Conservation (phyloP, 2,113 vertebrate species). For the Xyliphius kryptos region DNA sequence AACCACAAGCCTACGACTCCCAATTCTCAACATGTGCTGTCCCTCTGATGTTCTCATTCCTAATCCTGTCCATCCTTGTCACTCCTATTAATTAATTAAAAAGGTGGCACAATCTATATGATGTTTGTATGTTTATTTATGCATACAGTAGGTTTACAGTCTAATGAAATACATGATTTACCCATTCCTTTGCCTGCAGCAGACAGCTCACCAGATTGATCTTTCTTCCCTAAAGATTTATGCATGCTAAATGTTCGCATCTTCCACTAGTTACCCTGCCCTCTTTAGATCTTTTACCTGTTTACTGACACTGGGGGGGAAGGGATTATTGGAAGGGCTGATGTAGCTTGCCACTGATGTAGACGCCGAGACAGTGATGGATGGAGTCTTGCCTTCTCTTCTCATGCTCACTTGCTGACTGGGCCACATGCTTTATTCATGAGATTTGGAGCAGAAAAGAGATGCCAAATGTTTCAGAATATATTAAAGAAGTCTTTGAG, state of each 20-base stretch:
- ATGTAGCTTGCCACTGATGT: conserved; percentile 66
- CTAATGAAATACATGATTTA: no score
- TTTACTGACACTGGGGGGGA: conserved; percentile 66
- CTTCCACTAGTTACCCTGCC: conserved; percentile 15
- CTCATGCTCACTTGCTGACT: conserved; percentile 79
- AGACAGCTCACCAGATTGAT: conserved; percentile 36
- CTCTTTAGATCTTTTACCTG: conserved; percentile 49
- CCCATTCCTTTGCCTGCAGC: conserved; percentile 23
- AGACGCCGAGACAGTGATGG: conserved; percentile 74
- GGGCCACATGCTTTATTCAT: conserved; percentile 85
- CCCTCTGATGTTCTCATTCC: no score
- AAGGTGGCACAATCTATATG: no score
- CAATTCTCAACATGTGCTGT: no score
- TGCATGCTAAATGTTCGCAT: conserved; percentile 47
- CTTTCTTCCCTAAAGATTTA: conserved; percentile 54
- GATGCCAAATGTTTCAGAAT: conserved; percentile 82
- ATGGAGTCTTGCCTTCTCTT: conserved; percentile 73
- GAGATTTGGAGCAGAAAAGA: conserved; percentile 69
- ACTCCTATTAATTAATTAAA: no score
- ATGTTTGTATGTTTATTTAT: no score
- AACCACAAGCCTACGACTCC: no score
- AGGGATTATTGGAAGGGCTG: conserved; percentile 67
- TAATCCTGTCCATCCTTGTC: no score
- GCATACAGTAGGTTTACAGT: no score
- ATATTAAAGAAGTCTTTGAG: conserved; percentile 79